Percentiles rank a stretch among this genome's conserved stretches.
Evolutionary conservation across 2,797 vertebrate species (phyloP).

Genomic region (Tamandua tetradactyla): DNA sequence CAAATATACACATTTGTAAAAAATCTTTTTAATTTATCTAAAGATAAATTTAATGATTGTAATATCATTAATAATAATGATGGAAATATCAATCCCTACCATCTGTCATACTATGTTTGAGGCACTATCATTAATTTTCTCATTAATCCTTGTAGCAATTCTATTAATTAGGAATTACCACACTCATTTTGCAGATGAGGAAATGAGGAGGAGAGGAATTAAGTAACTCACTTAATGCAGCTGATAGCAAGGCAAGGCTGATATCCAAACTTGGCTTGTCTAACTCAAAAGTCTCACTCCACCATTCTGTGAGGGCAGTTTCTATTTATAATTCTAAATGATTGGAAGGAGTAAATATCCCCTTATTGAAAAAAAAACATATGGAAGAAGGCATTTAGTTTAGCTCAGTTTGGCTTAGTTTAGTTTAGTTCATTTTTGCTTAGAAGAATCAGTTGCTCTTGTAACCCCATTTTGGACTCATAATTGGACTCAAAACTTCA

Average conservation of each 20-base stretch:
- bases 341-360: not conserved
- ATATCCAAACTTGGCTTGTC: not conserved
- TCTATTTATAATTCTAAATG: constrained; percentile 47
- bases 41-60: no score
- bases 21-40: not conserved
- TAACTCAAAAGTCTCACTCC: constrained; percentile 28
- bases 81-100: not conserved
- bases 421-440: constrained; percentile 10
- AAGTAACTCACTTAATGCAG: not conserved
- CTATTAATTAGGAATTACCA: not conserved
- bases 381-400: not conserved
- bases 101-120: not conserved
- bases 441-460: constrained; percentile 4
- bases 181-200: not conserved
- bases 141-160: not conserved
- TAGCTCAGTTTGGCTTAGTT: not conserved
- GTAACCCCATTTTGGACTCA: not conserved
- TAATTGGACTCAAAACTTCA: not conserved
- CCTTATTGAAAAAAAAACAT: not conserved
- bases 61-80: not conserved
- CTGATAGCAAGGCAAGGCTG: not conserved
- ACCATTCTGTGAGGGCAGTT: not conserved
- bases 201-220: not conserved
- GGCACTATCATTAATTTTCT: not conserved
- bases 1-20: not conserved